A percentile compares a stretch with the other conserved stretches of the same genome.
Evolutionary conservation across 2,113 vertebrate genomes (phyloP).

Genomic region (Xenus cinereus): DNA sequence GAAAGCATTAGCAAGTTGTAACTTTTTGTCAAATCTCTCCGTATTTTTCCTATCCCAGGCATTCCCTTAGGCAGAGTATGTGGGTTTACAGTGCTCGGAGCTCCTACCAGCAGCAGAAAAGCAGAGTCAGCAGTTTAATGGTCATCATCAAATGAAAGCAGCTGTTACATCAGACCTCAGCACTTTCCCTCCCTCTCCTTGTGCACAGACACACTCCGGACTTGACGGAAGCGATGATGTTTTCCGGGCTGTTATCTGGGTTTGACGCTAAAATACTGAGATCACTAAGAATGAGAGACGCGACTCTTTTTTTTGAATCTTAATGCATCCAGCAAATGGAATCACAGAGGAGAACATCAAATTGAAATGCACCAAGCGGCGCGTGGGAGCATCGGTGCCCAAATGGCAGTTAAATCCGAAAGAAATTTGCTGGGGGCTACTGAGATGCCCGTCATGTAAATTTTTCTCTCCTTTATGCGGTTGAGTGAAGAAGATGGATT

Average conservation of each 20-base stretch:
- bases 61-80: not conserved
- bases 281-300: not conserved
- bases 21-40: not conserved
- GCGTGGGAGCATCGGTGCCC: not conserved
- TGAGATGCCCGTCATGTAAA: not conserved
- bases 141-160: not conserved
- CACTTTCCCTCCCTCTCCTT: not conserved
- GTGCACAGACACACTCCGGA: not conserved
- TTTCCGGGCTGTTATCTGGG: not conserved
- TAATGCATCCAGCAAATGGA: not conserved
- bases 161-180: not conserved
- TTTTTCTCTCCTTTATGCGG: not conserved
- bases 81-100: not conserved
- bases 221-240: not conserved
- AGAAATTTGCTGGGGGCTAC: conserved; percentile 17
- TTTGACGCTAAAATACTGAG: not conserved
- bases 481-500: conserved; percentile 30
- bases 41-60: not conserved
- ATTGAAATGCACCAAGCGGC: not conserved
- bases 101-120: not conserved
- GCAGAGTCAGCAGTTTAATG: not conserved
- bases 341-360: not conserved
- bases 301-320: not conserved
- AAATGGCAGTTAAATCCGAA: not conserved
- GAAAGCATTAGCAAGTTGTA: not conserved